phyloP scores from a whole-genome alignment of 1,140 invertebrate species.

The Drosophila setifemur region DNA sequence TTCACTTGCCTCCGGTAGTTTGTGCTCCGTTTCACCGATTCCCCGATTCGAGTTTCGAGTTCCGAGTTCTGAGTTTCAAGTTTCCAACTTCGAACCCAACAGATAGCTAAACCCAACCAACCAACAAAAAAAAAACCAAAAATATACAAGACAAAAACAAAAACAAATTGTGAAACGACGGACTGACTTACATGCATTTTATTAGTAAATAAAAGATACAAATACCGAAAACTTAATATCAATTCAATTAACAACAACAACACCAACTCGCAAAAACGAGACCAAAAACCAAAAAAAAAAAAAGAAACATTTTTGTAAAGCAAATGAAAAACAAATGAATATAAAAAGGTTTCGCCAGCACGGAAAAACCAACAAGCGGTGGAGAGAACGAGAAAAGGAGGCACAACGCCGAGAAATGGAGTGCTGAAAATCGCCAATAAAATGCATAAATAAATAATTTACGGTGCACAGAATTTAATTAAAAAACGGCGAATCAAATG shows the following conservation, averaged over 20 bases:
- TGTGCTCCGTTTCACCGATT: neutral
- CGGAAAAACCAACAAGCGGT: constrained; percentile 18
- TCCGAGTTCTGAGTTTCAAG: neutral
- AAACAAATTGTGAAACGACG: constrained; percentile 77
- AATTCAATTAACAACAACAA: constrained; percentile 62
- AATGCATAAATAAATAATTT: constrained; percentile 47
- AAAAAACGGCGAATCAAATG: constrained; percentile 27
- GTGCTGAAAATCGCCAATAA: constrained; percentile 47
- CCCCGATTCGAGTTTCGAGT: neutral
- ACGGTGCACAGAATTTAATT: constrained; percentile 45
- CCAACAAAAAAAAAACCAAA: neutral
- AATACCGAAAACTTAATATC: constrained; percentile 47
- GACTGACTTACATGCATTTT: constrained; percentile 80
- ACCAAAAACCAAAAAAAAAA: constrained; percentile 12
- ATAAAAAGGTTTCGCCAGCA: constrained; percentile 37
- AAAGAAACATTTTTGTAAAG: constrained; percentile 30
- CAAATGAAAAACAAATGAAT: constrained; percentile 41
- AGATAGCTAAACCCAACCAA: neutral
- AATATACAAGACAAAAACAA: constrained; percentile 16
- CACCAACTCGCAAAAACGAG: too few species aligned
- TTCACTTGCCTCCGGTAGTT: too few species aligned
- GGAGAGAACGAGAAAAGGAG: constrained; percentile 20
- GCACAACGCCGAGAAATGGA: constrained; percentile 8
- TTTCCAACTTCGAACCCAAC: constrained; percentile 1
- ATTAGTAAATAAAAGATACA: constrained; percentile 69